Evolutionary conservation across 2,888 invertebrate species (phyloP).

Genomic region (Magallana nippona): DNA sequence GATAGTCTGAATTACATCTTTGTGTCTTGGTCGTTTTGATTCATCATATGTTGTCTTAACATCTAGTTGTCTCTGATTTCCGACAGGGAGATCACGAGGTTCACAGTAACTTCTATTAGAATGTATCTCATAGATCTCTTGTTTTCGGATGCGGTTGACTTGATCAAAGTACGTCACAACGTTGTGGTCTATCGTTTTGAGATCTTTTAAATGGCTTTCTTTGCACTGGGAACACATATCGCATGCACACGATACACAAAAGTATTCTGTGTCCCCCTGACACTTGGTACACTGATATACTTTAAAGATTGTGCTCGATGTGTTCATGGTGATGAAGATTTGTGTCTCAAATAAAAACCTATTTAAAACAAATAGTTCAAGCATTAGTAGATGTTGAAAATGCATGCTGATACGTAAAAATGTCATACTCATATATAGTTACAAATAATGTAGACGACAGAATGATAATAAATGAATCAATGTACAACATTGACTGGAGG

Average conservation of each 20-base stretch:
- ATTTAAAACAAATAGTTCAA: too few relatives aligned
- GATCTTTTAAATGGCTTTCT: neutral
- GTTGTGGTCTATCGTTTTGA: neutral
- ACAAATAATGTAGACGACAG: too few relatives aligned
- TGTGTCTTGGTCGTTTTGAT: neutral
- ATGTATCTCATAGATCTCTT: neutral
- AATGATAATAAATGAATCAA: too few relatives aligned
- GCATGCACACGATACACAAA: neutral
- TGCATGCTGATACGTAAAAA: too few relatives aligned
- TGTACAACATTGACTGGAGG: too few relatives aligned
- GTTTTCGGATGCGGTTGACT: neutral
- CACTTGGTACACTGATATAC: neutral
- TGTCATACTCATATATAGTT: too few relatives aligned
- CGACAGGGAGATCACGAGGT: neutral
- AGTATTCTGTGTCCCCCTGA: neutral
- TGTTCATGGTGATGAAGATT: too few relatives aligned
- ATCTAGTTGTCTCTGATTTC: neutral
- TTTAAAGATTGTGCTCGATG: neutral
- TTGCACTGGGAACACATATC: too few relatives aligned
- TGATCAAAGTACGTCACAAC: neutral
- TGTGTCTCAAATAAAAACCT: too few relatives aligned
- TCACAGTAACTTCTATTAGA: neutral
- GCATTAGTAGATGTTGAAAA: too few relatives aligned
- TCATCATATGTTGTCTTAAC: neutral
- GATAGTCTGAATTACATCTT: neutral